Conservation (phyloP, 2,888 invertebrate species). For the Meliscaeva auricollis region DNA sequence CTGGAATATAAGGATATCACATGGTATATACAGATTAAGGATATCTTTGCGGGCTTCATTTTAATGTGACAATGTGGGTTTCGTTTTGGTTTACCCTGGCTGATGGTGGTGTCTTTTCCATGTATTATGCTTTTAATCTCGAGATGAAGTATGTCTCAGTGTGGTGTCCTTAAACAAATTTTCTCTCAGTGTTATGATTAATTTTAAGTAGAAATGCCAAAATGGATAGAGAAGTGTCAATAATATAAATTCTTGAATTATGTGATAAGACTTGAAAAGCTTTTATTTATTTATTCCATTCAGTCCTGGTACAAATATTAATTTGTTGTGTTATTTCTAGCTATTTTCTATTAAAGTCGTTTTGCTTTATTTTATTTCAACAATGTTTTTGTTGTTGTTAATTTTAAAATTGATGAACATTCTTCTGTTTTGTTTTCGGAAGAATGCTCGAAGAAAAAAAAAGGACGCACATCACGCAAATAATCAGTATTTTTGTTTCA, state of each 20-base stretch:
- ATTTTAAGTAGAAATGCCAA: constrained; percentile 12
- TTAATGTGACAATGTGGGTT: constrained; percentile 4
- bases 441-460: neutral
- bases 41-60: constrained; percentile 25
- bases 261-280: constrained; percentile 50
- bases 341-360: neutral
- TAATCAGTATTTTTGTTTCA: constrained; percentile 33
- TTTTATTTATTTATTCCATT: constrained; percentile 29
- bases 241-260: constrained; percentile 40
- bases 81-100: neutral
- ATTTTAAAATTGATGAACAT: neutral
- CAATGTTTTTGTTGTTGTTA: neutral
- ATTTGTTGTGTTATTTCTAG: constrained; percentile 40
- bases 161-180: neutral
- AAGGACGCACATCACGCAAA: neutral
- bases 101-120: neutral
- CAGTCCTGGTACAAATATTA: constrained; percentile 41
- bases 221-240: constrained; percentile 32
- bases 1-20: neutral
- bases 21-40: constrained; percentile 1
- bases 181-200: constrained; percentile 22
- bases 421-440: neutral
- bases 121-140: neutral
- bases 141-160: neutral
- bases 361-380: neutral